Conservation (phyloP, 2,797 vertebrate genomes). For the Cirrhinus mrigala region DNA sequence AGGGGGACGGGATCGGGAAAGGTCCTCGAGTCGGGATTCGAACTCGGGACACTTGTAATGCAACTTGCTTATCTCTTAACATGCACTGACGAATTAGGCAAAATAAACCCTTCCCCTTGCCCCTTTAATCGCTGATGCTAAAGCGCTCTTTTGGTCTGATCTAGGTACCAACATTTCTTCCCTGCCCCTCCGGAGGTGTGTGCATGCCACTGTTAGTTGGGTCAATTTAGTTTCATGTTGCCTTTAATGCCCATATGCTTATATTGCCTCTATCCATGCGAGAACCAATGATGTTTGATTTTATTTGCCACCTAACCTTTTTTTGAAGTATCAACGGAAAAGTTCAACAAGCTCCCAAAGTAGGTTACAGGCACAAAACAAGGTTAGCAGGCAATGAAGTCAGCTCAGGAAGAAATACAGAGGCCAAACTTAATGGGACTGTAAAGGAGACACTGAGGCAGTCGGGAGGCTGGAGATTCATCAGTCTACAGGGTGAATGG, state of each 20-base stretch:
- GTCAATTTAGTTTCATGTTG: not conserved
- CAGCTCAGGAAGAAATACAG: not conserved
- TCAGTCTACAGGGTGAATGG: conserved; percentile 20
- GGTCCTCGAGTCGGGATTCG: too few relatives aligned
- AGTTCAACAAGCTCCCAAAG: conserved; percentile 17
- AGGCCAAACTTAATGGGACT: not conserved
- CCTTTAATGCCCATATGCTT: not conserved
- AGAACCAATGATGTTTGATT: not conserved
- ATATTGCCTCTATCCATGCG: not conserved
- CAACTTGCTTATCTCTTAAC: too few relatives aligned
- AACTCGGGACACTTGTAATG: too few relatives aligned
- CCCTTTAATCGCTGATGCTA: too few relatives aligned
- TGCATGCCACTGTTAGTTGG: not conserved
- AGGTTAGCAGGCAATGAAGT: conserved; percentile 29
- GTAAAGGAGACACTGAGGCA: not conserved
- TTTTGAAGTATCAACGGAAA: not conserved
- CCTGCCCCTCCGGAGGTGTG: too few relatives aligned
- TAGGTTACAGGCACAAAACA: conserved; percentile 34
- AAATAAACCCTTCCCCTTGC: too few relatives aligned
- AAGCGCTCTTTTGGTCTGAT: too few relatives aligned
- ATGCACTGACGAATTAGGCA: too few relatives aligned
- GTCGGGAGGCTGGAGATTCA: conserved; percentile 1
- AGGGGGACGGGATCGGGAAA: too few relatives aligned
- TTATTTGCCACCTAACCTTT: not conserved
- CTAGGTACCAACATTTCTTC: too few relatives aligned